Percentiles rank a stretch among this genome's conserved stretches.
Conservation (phyloP, 1,140 invertebrate genomes). For the Sycophila sp. region DNA sequence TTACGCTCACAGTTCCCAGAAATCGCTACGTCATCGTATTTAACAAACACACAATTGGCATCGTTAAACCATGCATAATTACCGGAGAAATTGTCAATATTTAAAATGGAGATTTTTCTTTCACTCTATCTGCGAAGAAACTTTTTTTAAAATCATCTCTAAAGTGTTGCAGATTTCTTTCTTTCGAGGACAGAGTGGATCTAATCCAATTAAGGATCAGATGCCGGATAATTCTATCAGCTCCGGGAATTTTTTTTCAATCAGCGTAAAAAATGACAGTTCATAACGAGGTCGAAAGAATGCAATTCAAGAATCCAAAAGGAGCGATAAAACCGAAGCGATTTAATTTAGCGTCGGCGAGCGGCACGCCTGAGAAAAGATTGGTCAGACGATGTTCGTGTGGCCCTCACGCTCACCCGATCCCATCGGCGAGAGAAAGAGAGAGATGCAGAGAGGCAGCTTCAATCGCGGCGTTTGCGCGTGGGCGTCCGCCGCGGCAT, state of each 20-base stretch:
- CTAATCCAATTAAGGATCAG: too few relatives aligned
- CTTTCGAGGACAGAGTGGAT: too few relatives aligned
- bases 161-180: too few relatives aligned
- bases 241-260: too few relatives aligned
- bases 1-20: constrained; percentile 10
- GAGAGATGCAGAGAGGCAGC: not conserved
- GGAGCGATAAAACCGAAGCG: not conserved
- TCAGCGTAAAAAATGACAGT: not conserved
- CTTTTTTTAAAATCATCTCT: too few relatives aligned
- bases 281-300: not conserved
- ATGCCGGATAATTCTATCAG: too few relatives aligned
- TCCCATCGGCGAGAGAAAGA: too few relatives aligned
- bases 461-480: not conserved
- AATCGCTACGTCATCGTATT: constrained; percentile 29
- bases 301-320: not conserved
- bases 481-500: not conserved
- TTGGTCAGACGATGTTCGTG: not conserved
- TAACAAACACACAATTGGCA: constrained; percentile 20
- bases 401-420: not conserved
- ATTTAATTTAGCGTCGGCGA: constrained; percentile 24
- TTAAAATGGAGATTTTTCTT: too few relatives aligned
- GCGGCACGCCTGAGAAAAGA: constrained; percentile 13
- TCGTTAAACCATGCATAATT: constrained; percentile 8
- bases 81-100: constrained; percentile 2
- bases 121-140: too few relatives aligned